Conservation (phyloP, 2,888 invertebrate genomes). For the Drosophila robusta region DNA sequence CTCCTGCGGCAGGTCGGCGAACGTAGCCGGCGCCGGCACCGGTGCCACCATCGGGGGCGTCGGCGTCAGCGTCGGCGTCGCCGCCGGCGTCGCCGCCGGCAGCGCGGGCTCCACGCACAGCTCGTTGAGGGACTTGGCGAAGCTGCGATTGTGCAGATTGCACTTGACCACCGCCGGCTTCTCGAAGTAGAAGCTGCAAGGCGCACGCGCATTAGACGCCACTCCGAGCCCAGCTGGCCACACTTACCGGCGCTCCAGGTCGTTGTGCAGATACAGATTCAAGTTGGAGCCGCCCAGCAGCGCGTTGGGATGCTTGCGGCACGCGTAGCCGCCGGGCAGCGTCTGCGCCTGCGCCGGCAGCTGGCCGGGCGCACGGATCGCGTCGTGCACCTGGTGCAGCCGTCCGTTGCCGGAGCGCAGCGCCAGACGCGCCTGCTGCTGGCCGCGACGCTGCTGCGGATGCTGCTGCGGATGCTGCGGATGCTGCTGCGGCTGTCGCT, state of each 20-base stretch:
- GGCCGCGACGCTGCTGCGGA: slow-evolving; percentile 8
- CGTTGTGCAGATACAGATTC: slow-evolving; percentile 66
- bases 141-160: slow-evolving; percentile 83
- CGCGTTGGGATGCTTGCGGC: slow-evolving; percentile 74
- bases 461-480: background rate
- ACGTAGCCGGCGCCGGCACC: slow-evolving; percentile 53
- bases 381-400: slow-evolving; percentile 69
- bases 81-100: slow-evolving; percentile 47
- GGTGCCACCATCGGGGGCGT: slow-evolving; percentile 36
- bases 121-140: slow-evolving; percentile 85
- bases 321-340: slow-evolving; percentile 60
- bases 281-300: slow-evolving; percentile 55
- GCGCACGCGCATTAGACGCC: background rate
- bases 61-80: slow-evolving; percentile 45
- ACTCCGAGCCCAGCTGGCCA: background rate
- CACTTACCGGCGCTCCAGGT: slow-evolving; percentile 74
- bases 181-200: slow-evolving; percentile 82
- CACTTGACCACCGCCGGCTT: slow-evolving; percentile 82
- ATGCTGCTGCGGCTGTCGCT: background rate
- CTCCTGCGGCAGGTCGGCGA: slow-evolving; percentile 79
- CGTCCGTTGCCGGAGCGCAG: slow-evolving; percentile 35
- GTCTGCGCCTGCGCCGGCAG: slow-evolving; percentile 57
- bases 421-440: slow-evolving; percentile 5
- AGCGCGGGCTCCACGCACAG: slow-evolving; percentile 82
- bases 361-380: slow-evolving; percentile 27